These are phyloP conservation scores for Rousettus madagascariensis DNA, from an alignment of 2,797 vertebrate genomes.

Conservation along the genomic window DNA sequence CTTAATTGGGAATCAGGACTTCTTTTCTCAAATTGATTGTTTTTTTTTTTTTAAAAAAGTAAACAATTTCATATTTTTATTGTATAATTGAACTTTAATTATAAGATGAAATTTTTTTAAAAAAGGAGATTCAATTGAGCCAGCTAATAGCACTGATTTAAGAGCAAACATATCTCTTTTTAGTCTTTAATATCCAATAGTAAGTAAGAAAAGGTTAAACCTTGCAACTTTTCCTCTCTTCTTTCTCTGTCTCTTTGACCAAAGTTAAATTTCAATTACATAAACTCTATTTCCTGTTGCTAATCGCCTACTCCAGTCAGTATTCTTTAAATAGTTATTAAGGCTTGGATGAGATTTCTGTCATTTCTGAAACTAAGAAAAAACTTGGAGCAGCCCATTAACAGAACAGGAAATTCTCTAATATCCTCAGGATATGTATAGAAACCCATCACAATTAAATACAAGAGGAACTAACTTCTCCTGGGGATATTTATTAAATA, in stretches of 20 bases:
- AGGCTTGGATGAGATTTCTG: conserved; percentile 45
- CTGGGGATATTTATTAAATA: conserved; percentile 69
- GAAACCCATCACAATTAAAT: conserved; percentile 47
- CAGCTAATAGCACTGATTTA: conserved; percentile 10
- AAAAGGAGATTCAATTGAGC: not conserved
- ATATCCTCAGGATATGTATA: conserved; percentile 69
- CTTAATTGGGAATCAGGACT: not conserved
- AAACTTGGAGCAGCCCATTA: conserved; percentile 49
- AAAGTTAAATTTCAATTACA: conserved; percentile 49
- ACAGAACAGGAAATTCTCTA: conserved; percentile 60
- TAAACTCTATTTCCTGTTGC: conserved; percentile 66
- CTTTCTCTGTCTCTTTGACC: conserved; percentile 29
- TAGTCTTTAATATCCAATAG: not conserved
- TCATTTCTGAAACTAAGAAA: conserved; percentile 65
- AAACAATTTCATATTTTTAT: not conserved
- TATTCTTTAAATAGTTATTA: conserved; percentile 73
- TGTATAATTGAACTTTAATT: not conserved
- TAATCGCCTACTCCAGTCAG: conserved; percentile 54
- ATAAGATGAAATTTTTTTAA: not conserved
- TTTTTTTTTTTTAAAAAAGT: not conserved
- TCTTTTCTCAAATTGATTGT: not conserved
- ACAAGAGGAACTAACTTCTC: conserved; percentile 40
- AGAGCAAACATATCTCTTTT: not conserved
- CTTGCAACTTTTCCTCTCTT: not conserved
- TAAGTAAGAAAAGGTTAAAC: not conserved